Evolutionary conservation across 1,140 invertebrate genomes (phyloP).

Genomic region (Anoplophora glabripennis): DNA sequence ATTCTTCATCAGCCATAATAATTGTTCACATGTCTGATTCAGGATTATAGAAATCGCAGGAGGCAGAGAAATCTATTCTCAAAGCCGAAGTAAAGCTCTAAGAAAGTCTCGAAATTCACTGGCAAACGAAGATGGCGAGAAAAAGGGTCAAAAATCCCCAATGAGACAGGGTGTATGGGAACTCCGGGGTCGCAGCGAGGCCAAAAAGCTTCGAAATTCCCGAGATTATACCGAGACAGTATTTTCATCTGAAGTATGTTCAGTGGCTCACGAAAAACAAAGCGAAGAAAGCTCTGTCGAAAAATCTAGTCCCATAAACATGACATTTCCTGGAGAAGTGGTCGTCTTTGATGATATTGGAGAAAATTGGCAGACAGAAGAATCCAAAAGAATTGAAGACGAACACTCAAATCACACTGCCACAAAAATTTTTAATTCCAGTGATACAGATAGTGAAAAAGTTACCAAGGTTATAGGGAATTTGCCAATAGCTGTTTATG

Average conservation of each 20-base stretch:
- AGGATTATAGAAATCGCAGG: conserved; percentile 88
- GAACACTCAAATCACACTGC: conserved; percentile 36
- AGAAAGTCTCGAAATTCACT: conserved; percentile 65
- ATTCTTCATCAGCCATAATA: neutral
- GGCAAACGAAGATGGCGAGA: conserved; percentile 52
- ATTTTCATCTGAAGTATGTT: conserved; percentile 63
- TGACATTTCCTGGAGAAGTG: conserved; percentile 59
- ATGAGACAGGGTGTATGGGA: conserved; percentile 61
- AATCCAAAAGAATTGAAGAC: conserved; percentile 27
- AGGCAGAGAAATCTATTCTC: conserved; percentile 80
- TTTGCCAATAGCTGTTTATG: conserved; percentile 86
- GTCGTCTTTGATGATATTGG: conserved; percentile 82
- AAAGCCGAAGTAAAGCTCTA: conserved; percentile 75
- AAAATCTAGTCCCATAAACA: conserved; percentile 47
- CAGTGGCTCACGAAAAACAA: conserved; percentile 48
- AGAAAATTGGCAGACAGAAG: conserved; percentile 63
- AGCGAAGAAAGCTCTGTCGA: conserved; percentile 27
- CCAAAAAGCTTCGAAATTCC: conserved; percentile 53
- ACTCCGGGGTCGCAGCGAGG: conserved; percentile 57
- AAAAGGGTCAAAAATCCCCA: conserved; percentile 58
- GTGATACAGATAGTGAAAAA: conserved; percentile 55
- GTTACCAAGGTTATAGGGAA: conserved; percentile 80
- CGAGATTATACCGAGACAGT: conserved; percentile 63
- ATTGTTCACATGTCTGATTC: conserved; percentile 37
- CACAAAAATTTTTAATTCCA: conserved; percentile 31